Conservation (phyloP, 2,888 invertebrate genomes). For the Limnephilus rhombicus region DNA sequence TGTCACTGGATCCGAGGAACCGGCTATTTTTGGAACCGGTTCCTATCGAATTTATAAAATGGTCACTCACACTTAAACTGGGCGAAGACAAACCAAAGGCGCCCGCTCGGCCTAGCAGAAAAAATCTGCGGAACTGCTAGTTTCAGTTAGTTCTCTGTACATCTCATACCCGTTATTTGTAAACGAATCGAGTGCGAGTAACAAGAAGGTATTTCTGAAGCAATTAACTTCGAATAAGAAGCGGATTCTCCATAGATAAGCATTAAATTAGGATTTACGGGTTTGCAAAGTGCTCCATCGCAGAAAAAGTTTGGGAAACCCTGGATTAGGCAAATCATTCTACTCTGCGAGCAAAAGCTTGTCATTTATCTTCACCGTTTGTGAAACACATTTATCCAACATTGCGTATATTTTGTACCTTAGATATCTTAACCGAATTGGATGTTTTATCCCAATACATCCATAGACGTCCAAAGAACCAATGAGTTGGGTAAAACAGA, state of each 20-base stretch:
- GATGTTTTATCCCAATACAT: background rate
- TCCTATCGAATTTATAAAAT: no score
- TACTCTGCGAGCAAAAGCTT: background rate
- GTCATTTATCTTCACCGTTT: conserved; percentile 19
- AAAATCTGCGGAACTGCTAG: no score
- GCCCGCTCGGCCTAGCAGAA: no score
- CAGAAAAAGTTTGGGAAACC: no score
- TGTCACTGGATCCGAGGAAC: no score
- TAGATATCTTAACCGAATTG: background rate
- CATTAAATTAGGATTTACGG: no score
- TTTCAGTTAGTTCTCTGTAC: background rate
- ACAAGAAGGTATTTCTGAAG: background rate
- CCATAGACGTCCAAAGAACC: no score
- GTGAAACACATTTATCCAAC: background rate
- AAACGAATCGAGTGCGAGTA: background rate
- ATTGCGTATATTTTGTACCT: background rate
- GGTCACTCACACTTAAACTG: no score
- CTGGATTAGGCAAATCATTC: conserved; percentile 21
- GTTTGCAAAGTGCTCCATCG: no score
- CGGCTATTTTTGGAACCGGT: no score
- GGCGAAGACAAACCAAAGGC: no score
- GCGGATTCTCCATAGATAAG: background rate
- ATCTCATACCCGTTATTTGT: background rate
- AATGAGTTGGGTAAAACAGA: no score
- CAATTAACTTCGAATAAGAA: conserved; percentile 19